Evolutionary conservation across 2,797 vertebrate genomes (phyloP).

Genomic region (Silurus lanzhouensis): DNA sequence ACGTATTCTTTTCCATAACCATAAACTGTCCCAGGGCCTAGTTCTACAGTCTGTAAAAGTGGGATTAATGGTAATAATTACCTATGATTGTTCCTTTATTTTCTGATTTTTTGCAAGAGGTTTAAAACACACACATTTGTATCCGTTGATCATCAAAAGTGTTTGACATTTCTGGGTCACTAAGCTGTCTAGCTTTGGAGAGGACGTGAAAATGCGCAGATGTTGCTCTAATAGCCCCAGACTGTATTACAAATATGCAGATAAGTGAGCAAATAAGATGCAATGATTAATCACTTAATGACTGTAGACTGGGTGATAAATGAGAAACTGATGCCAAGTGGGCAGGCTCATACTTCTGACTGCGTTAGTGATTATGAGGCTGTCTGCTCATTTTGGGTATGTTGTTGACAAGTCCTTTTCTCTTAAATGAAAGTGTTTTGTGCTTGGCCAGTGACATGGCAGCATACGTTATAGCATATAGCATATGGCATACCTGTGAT

Average conservation of each 20-base stretch:
- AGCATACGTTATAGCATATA: neutral
- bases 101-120: conserved; percentile 30
- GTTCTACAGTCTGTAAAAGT: conserved; percentile 35
- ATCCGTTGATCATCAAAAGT: conserved; percentile 30
- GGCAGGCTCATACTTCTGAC: conserved; percentile 21
- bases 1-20: conserved; percentile 3
- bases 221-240: conserved; percentile 3
- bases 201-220: conserved; percentile 28
- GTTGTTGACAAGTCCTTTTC: neutral
- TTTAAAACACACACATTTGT: conserved; percentile 37
- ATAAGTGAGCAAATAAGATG: conserved; percentile 28
- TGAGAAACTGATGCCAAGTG: conserved; percentile 20
- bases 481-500: neutral
- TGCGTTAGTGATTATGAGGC: neutral
- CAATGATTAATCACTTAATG: conserved; percentile 44
- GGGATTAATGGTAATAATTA: conserved; percentile 49
- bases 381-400: conserved; percentile 37
- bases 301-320: conserved; percentile 26
- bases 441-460: conserved; percentile 1
- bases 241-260: conserved; percentile 28
- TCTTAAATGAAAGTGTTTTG: conserved; percentile 4
- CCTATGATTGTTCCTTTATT: conserved; percentile 37
- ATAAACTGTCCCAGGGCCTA: conserved; percentile 17
- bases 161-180: conserved; percentile 44
- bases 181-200: conserved; percentile 21